Conservation (phyloP, 2,888 invertebrate species). For the Dryomyza anilis region DNA sequence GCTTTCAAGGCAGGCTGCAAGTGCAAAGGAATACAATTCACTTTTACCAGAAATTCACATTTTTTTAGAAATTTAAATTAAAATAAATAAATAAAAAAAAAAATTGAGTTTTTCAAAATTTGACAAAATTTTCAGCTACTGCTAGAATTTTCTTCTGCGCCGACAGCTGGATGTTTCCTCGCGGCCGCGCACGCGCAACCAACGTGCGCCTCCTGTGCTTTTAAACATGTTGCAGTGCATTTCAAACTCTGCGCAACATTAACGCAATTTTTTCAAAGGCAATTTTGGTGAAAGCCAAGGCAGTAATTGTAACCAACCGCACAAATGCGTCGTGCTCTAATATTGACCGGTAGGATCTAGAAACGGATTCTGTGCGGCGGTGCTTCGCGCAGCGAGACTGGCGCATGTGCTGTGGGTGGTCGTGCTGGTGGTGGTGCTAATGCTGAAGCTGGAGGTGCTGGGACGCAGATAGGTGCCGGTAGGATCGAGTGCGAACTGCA, state of each 20-base stretch:
- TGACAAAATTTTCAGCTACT: background rate
- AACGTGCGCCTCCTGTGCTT: constrained; percentile 36
- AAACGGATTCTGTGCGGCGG: constrained; percentile 22
- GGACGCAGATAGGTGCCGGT: constrained; percentile 59
- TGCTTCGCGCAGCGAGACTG: constrained; percentile 23
- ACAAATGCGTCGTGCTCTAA: constrained; percentile 30
- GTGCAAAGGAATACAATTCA: constrained; percentile 5
- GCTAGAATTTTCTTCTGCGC: constrained; percentile 54
- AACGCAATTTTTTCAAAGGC: background rate
- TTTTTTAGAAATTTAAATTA: constrained; percentile 3
- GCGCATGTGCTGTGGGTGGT: constrained; percentile 19
- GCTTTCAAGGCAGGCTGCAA: background rate
- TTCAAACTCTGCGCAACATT: constrained; percentile 19
- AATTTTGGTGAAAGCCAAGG: constrained; percentile 39
- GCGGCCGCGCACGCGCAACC: constrained; percentile 59
- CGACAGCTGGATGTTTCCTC: constrained; percentile 62
- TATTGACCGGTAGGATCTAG: constrained; percentile 61
- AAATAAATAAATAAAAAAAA: constrained; percentile 9
- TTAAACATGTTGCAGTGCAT: constrained; percentile 25
- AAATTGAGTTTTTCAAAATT: constrained; percentile 6
- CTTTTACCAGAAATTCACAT: constrained; percentile 2
- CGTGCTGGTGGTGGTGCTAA: constrained; percentile 23
- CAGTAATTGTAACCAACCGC: constrained; percentile 38
- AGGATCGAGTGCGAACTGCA: constrained; percentile 55
- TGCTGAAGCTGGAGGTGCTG: constrained; percentile 43